Evolutionary conservation across 2,113 vertebrate genomes (phyloP).

Genomic region (Heloderma charlesbogerti): DNA sequence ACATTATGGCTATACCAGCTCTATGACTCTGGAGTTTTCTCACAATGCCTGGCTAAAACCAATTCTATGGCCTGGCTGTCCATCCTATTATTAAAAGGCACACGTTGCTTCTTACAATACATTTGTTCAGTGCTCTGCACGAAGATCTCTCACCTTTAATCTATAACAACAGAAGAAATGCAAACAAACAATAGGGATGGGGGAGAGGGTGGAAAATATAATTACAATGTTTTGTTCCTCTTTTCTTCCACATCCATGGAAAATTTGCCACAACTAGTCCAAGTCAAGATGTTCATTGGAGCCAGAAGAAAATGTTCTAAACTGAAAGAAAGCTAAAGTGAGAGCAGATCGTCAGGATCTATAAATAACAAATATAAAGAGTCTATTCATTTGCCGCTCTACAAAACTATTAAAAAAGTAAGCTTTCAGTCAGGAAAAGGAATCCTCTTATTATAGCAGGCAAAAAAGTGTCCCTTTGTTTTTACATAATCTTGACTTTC

Average conservation of each 20-base stretch:
- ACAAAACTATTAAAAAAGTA: constrained; percentile 12
- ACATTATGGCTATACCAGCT: background rate
- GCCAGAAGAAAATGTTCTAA: background rate
- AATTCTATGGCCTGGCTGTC: background rate
- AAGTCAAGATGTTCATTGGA: background rate
- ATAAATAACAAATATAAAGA: constrained; percentile 37
- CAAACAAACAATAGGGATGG: background rate
- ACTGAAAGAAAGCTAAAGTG: background rate
- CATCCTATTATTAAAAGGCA: background rate
- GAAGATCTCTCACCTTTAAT: background rate
- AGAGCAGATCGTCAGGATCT: background rate
- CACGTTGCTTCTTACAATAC: background rate
- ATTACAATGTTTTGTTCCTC: background rate
- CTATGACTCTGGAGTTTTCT: background rate
- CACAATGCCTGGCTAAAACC: background rate
- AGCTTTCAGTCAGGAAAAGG: background rate
- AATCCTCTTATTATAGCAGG: constrained; percentile 8
- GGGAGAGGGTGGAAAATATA: background rate
- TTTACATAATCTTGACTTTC: constrained; percentile 1
- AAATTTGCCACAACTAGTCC: background rate
- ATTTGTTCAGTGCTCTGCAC: background rate
- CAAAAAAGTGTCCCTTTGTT: background rate
- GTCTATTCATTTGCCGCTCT: constrained; percentile 9
- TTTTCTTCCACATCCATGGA: constrained; percentile 11
- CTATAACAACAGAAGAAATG: background rate